phyloP scores from a whole-genome alignment of 2,113 vertebrate species.

The Progne subis region DNA sequence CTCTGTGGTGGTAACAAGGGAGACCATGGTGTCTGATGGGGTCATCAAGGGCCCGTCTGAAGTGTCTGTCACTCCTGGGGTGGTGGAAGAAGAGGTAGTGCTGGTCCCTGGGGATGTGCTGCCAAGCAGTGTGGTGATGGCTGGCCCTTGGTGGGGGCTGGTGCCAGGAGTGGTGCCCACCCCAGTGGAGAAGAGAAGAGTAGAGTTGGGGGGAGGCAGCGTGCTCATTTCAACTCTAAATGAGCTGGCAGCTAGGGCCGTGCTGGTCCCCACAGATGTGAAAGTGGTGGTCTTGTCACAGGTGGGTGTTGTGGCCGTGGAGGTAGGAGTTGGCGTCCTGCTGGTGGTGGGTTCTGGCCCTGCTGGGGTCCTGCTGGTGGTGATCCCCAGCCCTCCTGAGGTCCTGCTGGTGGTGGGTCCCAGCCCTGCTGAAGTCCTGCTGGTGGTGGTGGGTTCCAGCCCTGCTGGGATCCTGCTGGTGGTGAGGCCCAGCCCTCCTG shows the following conservation, averaged over 20 bases:
- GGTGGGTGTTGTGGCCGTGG: accelerated
- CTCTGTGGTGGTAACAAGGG: not conserved
- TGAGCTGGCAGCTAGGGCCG: accelerated
- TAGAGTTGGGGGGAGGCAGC: not conserved
- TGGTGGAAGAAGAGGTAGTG: not conserved
- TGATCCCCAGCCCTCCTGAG: not conserved
- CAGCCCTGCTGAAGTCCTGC: too few species aligned
- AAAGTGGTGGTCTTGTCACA: not conserved
- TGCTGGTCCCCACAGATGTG: not conserved
- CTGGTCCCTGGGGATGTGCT: not conserved
- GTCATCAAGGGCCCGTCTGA: accelerated
- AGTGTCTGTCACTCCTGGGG: not conserved
- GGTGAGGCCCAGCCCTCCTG: not conserved
- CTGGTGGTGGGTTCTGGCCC: not conserved
- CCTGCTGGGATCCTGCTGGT: too few species aligned
- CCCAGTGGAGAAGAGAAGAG: not conserved
- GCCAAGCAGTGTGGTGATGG: not conserved
- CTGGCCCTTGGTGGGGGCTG: not conserved
- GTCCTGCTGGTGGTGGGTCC: not conserved
- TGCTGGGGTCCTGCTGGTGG: not conserved
- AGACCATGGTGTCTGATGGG: not conserved
- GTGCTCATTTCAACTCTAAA: not conserved
- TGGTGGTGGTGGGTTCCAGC: not conserved
- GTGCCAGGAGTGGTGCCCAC: not conserved
- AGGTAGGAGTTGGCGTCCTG: not conserved